Base-by-base conservation (phyloP, 2,797 vertebrate species). In the Poecilia velifera region DNA sequence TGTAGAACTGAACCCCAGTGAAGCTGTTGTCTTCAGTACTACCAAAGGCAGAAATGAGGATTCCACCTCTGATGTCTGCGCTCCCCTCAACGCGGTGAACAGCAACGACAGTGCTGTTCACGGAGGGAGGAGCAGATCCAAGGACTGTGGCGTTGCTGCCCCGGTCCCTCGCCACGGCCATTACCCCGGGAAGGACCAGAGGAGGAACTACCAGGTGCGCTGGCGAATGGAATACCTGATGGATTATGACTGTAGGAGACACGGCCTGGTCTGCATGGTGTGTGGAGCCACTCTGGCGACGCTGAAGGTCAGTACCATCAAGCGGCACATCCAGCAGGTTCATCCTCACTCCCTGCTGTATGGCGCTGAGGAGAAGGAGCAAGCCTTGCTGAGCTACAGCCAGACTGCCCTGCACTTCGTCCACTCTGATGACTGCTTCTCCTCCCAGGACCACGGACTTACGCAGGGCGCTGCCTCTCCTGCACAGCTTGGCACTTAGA, bases 201-300 rank as follows among this genome's bases (percentile, higher is more conserved):
- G 96, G 75, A 96, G 96, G 73, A 97, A 97, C 94, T 97, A 97
- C 94, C 96, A 97, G 94, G 95, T 93, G 73, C 96, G 95, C 93
- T 98, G 97, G 97, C 93, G 97, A 86, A 88, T 94, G 74, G 97
- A 98, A 74, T 97, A 95, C 93, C 94, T 98, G 92, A 98, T 98
- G 97, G 97, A 98, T 76, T 98, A 98, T 41, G 97, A 98, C 95
- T 96, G 96, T 82, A 95, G 95, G 66, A 90, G 96, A 16, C 96
- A 96, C n/a, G 96, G 96, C 0, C 91, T 97, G 55, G 96, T 97
- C 91, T 97, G 96, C 94, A 97, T 97, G 95, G 97, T 97, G 82
- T 97, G 97, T 4, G 95, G 96, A 0, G 95, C 96, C 66, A 95
- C 95, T 0, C 90, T 97, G 78, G 97, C 96, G 82, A 97, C 96